Conservation (phyloP, 2,113 vertebrate species). For the Ahaetulla prasina region DNA sequence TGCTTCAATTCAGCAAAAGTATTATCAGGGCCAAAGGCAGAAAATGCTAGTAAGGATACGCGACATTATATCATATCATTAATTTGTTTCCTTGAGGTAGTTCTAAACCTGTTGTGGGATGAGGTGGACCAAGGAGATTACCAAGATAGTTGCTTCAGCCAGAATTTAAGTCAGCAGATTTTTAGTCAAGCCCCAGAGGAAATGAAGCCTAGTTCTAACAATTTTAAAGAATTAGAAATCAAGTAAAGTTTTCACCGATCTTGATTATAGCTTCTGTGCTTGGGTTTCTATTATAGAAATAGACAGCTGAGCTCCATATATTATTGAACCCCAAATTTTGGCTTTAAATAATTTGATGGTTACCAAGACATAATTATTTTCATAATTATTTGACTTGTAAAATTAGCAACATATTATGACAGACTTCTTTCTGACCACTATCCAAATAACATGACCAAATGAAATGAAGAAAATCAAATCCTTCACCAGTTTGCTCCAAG, state of each 20-base stretch:
- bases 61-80: not conserved
- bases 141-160: not conserved
- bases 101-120: not conserved
- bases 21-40: not conserved
- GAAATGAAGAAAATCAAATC: not conserved
- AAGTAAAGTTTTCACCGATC: not conserved
- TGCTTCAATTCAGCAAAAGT: not conserved
- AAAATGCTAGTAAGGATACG: not conserved
- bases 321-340: not conserved
- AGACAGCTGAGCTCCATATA: not conserved
- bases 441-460: not conserved
- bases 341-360: not conserved
- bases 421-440: not conserved
- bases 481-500: not conserved
- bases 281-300: not conserved
- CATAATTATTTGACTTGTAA: not conserved
- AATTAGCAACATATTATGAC: not conserved
- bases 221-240: not conserved
- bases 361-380: not conserved
- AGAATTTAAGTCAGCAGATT: not conserved
- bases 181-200: not conserved
- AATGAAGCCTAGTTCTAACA: not conserved
- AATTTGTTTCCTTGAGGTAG: not conserved
- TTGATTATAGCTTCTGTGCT: not conserved
- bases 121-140: not conserved